Evolutionary conservation across 2,113 vertebrate species (phyloP), one percentile per base, ranked within the genome.

Genomic region (Limanda limanda): DNA sequence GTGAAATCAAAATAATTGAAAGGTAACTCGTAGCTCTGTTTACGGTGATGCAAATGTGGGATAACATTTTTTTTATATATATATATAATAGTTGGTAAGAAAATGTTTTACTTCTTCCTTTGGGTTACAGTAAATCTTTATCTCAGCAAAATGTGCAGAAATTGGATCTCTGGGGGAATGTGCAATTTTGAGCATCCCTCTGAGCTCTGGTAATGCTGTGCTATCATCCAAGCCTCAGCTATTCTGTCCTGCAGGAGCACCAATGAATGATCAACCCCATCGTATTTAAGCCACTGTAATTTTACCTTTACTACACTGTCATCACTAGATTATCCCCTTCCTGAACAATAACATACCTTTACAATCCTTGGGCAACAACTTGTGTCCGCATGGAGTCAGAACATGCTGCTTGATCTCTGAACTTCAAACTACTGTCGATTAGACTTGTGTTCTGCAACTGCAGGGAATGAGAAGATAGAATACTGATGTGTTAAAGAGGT

Each of bases 251-350:
- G 42, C 70, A 83, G 76, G 79, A 83, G 71, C 82, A 90, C 67
- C 85, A 81, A 78, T 83, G 76, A 88, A 81, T 91, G 85, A 92
- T 83, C 77, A 74, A 71, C 71, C 82, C 85, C 78, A 83, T 83
- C 81, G 80, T 85, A 74, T 91, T 83, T 89, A 86, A 85, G 78
- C 79, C 87, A 78, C 86, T 87, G 74, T 92, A 87, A 90, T 90
- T 89, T 89, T 74, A 82, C 74, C 78, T 77, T 81, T 65, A 72
- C 67, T 66, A 77, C 86, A 85, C 76, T 79, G 71, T 74, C 74
- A 81, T 77, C 64, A 89, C 88, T 87, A 88, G 84, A 90, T 91
- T 92, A 91, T 83, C 76, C 74, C 71, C 89, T 88, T 84, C 57
- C 64, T 67, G 56, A 74, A 84, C 64, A 81, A 84, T 71, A 83